Base-by-base conservation (phyloP, 2,797 vertebrate genomes). In the Oreochromis mossambicus region DNA sequence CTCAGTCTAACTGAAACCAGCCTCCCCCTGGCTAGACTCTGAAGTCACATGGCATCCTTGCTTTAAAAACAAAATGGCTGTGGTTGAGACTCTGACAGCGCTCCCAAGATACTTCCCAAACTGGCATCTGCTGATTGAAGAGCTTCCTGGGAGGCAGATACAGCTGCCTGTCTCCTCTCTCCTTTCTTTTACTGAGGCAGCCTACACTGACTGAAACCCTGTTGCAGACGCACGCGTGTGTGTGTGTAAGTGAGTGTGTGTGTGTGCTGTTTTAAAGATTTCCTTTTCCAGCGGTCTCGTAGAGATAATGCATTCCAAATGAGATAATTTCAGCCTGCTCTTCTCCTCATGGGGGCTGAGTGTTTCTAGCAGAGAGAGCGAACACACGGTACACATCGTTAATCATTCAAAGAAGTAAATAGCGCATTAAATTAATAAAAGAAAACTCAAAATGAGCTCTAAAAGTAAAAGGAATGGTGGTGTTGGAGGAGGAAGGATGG, bases 121-220 rank as follows among this genome's bases (percentile, higher is more conserved):
- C 80, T 82, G 87, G 68, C 86, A 52, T 87, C 34, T 82, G 79
- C 86, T 93, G 91, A 92, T 87, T 90, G 84, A 93, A 80, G 84
- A 94, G 89, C 89, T 81, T 89, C 91, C 83, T 86, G 83, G 79
- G 83, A 89, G 87, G 88, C 86, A 83, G 81, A 87, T 55, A 38
- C 81, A 87, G 84, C 87, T 78, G 82, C 66, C 68, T 66, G 55
- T 79, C 80, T 70, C 56, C 61, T 78, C 26, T 63, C n/a, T 77
- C 24, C 63, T 50, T 83, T 83, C 24, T 89, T 82, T 86, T 50
- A 85, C 80, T 24, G 32, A 88, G 80, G 78, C 76, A 34, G 80
- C 73, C 77, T 15, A 26, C 26, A 26, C 80, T 83, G 78, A 89
- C 86, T 86, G 78, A 80, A 78, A 80, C 66, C 70, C 84, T 29